Conservation (phyloP, 2,888 invertebrate genomes). For the Adelphocoris suturalis region DNA sequence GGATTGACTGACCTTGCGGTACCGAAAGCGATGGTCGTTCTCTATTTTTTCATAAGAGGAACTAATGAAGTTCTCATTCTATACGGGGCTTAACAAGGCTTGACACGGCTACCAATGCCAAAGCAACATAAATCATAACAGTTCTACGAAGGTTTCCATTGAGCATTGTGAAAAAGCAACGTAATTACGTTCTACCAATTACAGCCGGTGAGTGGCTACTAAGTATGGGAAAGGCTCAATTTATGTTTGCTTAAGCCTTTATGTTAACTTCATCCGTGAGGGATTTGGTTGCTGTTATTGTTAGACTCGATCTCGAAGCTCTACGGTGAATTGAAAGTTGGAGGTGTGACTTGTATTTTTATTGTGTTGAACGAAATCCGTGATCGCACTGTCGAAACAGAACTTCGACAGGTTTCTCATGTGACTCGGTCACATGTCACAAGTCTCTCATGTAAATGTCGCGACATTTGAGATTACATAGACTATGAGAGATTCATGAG, state of each 20-base stretch:
- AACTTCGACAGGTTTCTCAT: neutral
- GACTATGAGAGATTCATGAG: too few relatives aligned
- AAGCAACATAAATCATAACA: conserved; percentile 70
- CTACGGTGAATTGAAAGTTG: neutral
- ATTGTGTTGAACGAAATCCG: neutral
- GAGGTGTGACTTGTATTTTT: conserved; percentile 5
- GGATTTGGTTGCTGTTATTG: conserved; percentile 22
- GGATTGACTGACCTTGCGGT: conserved; percentile 55
- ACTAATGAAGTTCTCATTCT: conserved; percentile 69
- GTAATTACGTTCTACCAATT: conserved; percentile 62
- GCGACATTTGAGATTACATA: too few relatives aligned
- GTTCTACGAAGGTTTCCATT: conserved; percentile 34
- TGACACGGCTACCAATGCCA: conserved; percentile 72
- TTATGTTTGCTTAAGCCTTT: conserved; percentile 57
- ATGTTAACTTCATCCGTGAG: neutral
- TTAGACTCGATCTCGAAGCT: neutral
- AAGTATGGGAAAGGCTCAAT: conserved; percentile 47
- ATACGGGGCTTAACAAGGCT: conserved; percentile 68
- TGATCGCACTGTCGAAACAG: neutral
- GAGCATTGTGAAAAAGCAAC: conserved; percentile 42
- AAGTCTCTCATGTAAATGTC: too few relatives aligned
- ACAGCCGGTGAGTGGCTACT: conserved; percentile 63
- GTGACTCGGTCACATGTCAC: too few relatives aligned
- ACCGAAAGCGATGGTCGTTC: conserved; percentile 33
- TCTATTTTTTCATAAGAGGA: conserved; percentile 43